Evolutionary conservation across 2,113 vertebrate genomes (phyloP), one percentile per base, ranked within the genome.

Genomic region (Numida meleagris): DNA sequence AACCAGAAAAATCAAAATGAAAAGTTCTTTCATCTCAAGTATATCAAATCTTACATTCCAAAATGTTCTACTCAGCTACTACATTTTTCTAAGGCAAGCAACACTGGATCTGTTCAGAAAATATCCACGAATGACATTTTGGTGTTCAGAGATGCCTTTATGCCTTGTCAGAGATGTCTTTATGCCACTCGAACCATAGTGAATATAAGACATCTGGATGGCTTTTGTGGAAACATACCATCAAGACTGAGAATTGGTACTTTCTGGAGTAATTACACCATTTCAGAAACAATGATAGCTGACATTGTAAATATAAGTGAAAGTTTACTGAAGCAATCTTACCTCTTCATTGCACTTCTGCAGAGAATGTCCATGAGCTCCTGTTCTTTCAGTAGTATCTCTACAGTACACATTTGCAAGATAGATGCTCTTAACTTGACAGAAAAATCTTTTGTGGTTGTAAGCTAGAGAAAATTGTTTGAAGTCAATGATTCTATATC

Each of bases 251-350:
- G 45, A 94, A 87, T 51, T 73, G 6, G 9, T 68, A 42, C 3
- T 87, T 88, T 86, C 48, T 57, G 53, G 16, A 87, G 57, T 62
- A 79, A 84, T 76, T 72, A 36, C 33, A 73, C 33, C 40, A 31
- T 84, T 94, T 90, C 48, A 87, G 53, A 79, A 90, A 57, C 48
- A 90, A 40, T 94, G 81, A 84, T 75, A 92, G 31, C 62, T 90
- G 71, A 36, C 18, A 76, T 11, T 65, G 45, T n/a, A 77, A 43
- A 72, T 43, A 57, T 79, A 86, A 84, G 51, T 68, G 34, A 61
- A 29, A 75, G 10, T 18, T 90, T 86, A 45, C 31, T 33, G 82
- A 91, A 79, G 45, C 36, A 66, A 29, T 75, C 24, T 75, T 51
- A 48, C 10, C 18, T 58, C 38, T 75, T 33, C 33, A 59, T 9